A percentile compares a stretch with the other conserved stretches of the same genome.
These are phyloP conservation scores for Ganaspis sp. DNA, from an alignment of 1,140 invertebrate genomes.

Conservation along the genomic window DNA sequence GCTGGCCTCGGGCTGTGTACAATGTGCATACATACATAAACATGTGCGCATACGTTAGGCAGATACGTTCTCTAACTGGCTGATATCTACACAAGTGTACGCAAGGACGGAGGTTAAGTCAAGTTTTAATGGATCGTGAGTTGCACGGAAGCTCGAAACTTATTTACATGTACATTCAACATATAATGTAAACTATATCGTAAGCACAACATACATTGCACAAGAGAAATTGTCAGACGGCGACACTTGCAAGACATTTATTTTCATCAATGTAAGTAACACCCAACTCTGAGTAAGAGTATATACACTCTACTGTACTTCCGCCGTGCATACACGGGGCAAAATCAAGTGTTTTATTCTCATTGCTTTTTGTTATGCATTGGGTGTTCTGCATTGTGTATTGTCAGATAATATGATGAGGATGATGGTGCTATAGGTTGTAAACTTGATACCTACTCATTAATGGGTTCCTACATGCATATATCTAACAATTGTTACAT, in stretches of 20 bases:
- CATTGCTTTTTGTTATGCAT: too few relatives aligned
- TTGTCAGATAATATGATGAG: too few relatives aligned
- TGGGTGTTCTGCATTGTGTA: too few relatives aligned
- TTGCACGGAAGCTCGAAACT: constrained; percentile 59
- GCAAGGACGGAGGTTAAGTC: constrained; percentile 51
- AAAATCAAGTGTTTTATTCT: too few relatives aligned
- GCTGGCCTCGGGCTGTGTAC: constrained; percentile 56
- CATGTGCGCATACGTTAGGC: constrained; percentile 32
- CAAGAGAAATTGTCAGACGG: background rate
- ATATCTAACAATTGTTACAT: too few relatives aligned
- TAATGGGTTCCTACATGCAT: too few relatives aligned
- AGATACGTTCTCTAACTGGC: constrained; percentile 46
- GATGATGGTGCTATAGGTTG: too few relatives aligned
- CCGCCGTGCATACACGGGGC: too few relatives aligned
- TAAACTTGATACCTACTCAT: too few relatives aligned
- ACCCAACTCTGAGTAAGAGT: background rate
- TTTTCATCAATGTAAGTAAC: background rate
- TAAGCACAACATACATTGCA: background rate
- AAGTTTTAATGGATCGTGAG: constrained; percentile 65
- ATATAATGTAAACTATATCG: constrained; percentile 3
- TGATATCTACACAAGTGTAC: constrained; percentile 47
- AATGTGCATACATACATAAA: constrained; percentile 37
- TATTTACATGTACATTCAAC: constrained; percentile 49
- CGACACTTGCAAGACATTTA: background rate
- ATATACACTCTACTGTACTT: too few relatives aligned